Percentiles rank a stretch among this genome's conserved stretches.
These are phyloP conservation scores for Caenorhabditis macrosperma DNA, from an alignment of 2,888 invertebrate species.

Conservation along the genomic window DNA sequence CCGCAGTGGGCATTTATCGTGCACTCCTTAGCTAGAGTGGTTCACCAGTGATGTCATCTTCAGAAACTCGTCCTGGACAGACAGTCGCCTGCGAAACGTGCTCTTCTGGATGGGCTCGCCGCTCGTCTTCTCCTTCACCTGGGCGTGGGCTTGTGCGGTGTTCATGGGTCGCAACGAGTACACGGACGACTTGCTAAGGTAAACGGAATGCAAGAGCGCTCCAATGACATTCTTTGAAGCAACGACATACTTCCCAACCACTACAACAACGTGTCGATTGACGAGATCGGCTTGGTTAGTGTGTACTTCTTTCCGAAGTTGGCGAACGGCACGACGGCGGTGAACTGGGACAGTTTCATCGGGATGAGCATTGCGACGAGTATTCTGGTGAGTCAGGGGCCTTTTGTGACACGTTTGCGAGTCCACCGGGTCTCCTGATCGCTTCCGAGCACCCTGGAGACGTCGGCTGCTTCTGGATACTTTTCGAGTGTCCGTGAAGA, in stretches of 20 bases:
- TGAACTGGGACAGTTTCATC: conserved; percentile 29
- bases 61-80: conserved; percentile 1
- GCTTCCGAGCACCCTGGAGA: too few relatives aligned
- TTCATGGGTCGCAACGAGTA: conserved; percentile 13
- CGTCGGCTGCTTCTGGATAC: too few relatives aligned
- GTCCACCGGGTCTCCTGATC: too few relatives aligned
- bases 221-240: background rate
- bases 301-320: conserved; percentile 22
- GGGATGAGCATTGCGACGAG: conserved; percentile 16
- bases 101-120: conserved; percentile 12
- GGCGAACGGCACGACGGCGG: background rate
- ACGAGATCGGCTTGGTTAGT: conserved; percentile 22
- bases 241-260: background rate
- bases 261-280: background rate
- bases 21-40: too few relatives aligned
- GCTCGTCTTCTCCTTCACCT: background rate
- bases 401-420: too few relatives aligned
- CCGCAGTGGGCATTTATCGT: background rate
- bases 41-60: too few relatives aligned
- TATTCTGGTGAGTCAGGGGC: conserved; percentile 2
- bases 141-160: background rate
- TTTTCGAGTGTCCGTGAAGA: too few relatives aligned
- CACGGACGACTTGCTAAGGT: conserved; percentile 8
- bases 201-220: background rate
- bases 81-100: background rate